phyloP scores from a whole-genome alignment of 1,140 invertebrate genomes.

The Tenebrio molitor region DNA sequence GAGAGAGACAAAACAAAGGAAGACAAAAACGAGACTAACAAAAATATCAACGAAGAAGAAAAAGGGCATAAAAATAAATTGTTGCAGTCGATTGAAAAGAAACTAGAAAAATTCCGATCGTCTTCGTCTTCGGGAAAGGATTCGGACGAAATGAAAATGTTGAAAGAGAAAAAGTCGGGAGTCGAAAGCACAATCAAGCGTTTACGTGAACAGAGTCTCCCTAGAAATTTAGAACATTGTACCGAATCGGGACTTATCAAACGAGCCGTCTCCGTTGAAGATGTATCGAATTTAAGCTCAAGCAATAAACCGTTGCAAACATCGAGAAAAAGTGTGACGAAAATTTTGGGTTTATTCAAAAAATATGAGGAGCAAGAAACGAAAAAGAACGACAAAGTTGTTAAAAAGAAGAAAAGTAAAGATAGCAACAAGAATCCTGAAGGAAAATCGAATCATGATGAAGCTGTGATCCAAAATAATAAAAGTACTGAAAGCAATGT shows the following conservation, averaged over 20 bases:
- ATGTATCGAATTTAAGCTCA: conserved; percentile 70
- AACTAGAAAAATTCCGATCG: conserved; percentile 74
- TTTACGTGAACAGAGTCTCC: conserved; percentile 76
- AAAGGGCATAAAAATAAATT: conserved; percentile 71
- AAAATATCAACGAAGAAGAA: conserved; percentile 63
- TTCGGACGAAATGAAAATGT: conserved; percentile 62
- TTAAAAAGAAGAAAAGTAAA: conserved; percentile 57
- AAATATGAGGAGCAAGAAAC: conserved; percentile 74
- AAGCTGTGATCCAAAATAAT: conserved; percentile 56
- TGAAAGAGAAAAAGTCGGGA: conserved; percentile 64
- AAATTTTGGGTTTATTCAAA: conserved; percentile 80
- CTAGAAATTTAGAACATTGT: conserved; percentile 66
- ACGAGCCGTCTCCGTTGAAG: conserved; percentile 77
- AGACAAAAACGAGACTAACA: conserved; percentile 67
- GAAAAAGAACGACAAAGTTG: conserved; percentile 60
- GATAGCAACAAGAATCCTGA: conserved; percentile 50
- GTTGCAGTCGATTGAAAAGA: conserved; percentile 75
- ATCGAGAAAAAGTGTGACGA: conserved; percentile 74
- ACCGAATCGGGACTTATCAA: conserved; percentile 75
- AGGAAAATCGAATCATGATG: conserved; percentile 23
- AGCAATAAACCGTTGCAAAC: conserved; percentile 60
- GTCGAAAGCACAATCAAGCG: conserved; percentile 70
- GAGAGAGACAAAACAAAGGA: conserved; percentile 65
- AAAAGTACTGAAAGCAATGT: conserved; percentile 24
- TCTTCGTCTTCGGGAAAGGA: conserved; percentile 67